Evolutionary conservation across 1,140 invertebrate species (phyloP).

Genomic region (Nylanderia fulva): DNA sequence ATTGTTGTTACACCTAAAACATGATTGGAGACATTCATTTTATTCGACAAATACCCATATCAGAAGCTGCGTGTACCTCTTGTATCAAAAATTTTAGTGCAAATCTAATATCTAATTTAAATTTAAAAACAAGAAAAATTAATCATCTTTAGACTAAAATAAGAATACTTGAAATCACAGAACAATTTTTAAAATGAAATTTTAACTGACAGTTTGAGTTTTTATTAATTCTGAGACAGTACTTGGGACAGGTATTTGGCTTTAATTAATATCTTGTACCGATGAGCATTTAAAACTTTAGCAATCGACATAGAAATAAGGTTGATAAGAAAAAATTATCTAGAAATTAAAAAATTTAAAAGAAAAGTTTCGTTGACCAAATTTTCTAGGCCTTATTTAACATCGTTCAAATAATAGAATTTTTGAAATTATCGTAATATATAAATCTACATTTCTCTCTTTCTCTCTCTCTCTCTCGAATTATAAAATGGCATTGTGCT

Average conservation of each 20-base stretch:
- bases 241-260: background rate
- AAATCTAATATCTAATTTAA: background rate
- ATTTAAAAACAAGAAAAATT: background rate
- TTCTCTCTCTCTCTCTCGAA: too few species aligned
- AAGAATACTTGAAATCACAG: background rate
- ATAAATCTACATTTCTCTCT: background rate
- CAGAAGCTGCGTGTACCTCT: background rate
- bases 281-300: background rate
- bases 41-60: background rate
- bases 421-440: background rate
- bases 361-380: background rate
- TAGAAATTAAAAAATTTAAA: background rate
- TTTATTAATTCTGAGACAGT: background rate
- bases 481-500: background rate
- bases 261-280: background rate
- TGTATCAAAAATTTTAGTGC: background rate
- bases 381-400: background rate
- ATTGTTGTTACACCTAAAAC: slow-evolving; percentile 96
- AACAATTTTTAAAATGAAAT: background rate
- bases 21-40: background rate
- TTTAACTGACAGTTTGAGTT: background rate
- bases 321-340: too few species aligned
- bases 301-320: background rate
- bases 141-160: background rate
- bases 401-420: background rate